Conservation (phyloP, 2,888 invertebrate genomes). For the Copidosoma aretas region DNA sequence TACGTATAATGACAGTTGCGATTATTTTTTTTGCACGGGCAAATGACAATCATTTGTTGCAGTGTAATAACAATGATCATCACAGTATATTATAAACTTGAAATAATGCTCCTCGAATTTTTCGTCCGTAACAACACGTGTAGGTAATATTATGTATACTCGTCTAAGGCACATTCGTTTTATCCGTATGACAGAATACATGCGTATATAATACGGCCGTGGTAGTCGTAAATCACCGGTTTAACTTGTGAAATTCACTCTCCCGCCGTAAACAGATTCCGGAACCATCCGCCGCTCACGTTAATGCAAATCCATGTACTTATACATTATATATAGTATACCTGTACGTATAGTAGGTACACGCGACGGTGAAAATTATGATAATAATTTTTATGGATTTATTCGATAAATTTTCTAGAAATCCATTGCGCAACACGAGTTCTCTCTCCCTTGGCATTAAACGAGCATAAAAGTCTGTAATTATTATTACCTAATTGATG, state of each 20-base stretch:
- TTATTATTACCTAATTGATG: neutral
- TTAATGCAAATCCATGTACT: conserved; percentile 8
- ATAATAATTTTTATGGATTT: neutral
- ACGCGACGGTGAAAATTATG: neutral
- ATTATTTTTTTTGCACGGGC: neutral
- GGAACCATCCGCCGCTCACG: neutral
- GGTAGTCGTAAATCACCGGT: conserved; percentile 22
- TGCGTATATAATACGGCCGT: neutral
- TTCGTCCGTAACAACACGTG: conserved; percentile 11
- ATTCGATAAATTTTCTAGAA: neutral
- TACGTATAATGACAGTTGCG: no score
- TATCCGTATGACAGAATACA: conserved; percentile 10
- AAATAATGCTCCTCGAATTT: neutral
- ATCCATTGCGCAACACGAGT: neutral
- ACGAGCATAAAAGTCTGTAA: no score
- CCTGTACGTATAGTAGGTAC: no score
- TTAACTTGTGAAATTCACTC: conserved; percentile 25
- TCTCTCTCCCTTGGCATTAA: no score
- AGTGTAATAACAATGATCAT: neutral
- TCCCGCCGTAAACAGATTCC: no score
- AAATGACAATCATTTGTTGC: neutral
- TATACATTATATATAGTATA: neutral
- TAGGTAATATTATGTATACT: conserved; percentile 14
- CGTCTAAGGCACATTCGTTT: conserved; percentile 23
- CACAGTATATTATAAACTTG: neutral